Percentiles rank a stretch among this genome's conserved stretches.
Conservation (phyloP, 2,888 invertebrate genomes). For the Drosophila siamana region DNA sequence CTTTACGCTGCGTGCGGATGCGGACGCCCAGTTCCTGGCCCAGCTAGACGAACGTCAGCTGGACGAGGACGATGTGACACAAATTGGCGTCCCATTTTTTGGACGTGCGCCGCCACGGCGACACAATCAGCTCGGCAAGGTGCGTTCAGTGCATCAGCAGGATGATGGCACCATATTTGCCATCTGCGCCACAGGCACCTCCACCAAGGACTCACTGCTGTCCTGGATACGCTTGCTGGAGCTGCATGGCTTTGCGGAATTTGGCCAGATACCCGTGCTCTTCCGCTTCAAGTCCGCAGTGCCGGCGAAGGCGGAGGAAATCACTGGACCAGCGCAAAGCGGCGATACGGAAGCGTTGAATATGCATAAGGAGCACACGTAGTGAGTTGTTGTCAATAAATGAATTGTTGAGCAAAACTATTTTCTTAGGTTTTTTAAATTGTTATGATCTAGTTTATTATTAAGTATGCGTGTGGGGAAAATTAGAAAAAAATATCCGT, state of each 20-base stretch:
- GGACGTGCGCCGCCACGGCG: constrained; percentile 85
- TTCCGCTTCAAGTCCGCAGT: constrained; percentile 90
- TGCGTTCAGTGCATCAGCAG: constrained; percentile 94
- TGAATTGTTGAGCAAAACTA: constrained; percentile 42
- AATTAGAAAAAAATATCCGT: constrained; percentile 51
- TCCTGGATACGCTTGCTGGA: constrained; percentile 95
- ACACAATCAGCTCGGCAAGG: constrained; percentile 85
- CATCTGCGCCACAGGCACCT: constrained; percentile 96
- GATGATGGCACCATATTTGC: constrained; percentile 95
- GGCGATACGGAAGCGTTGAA: constrained; percentile 42
- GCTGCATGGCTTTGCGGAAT: constrained; percentile 89
- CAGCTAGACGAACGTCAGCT: constrained; percentile 78
- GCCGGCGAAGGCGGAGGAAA: constrained; percentile 70
- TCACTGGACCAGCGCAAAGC: constrained; percentile 59
- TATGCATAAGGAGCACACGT: constrained; percentile 30
- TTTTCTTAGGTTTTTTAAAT: not conserved
- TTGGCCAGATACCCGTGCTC: constrained; percentile 92
- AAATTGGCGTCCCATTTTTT: constrained; percentile 88
- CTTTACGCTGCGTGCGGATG: constrained; percentile 92
- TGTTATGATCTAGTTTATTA: constrained; percentile 36
- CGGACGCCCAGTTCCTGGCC: constrained; percentile 86
- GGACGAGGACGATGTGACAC: constrained; percentile 91
- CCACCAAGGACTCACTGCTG: constrained; percentile 95
- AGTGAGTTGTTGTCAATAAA: constrained; percentile 40
- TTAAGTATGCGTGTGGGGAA: constrained; percentile 42